Evolutionary conservation across 2,888 invertebrate species (phyloP).

Genomic region (Drosophila rubida): DNA sequence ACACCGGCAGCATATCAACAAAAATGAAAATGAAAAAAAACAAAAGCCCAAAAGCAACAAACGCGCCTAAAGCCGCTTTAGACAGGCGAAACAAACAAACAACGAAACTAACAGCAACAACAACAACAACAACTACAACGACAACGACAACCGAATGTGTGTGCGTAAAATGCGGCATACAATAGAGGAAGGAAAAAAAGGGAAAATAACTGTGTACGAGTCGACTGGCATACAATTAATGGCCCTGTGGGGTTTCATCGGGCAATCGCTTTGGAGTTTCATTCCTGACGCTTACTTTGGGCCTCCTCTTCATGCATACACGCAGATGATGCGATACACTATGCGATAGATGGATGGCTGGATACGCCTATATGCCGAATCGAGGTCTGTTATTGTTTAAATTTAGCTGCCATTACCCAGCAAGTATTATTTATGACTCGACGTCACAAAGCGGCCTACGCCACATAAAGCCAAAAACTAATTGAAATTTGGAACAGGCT

Average conservation of each 20-base stretch:
- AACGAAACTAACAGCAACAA: slow-evolving; percentile 49
- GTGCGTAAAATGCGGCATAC: slow-evolving; percentile 38
- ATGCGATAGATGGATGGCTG: background rate
- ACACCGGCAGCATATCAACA: slow-evolving; percentile 68
- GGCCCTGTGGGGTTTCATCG: slow-evolving; percentile 78
- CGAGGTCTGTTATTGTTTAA: slow-evolving; percentile 9
- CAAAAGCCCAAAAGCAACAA: slow-evolving; percentile 58
- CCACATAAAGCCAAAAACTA: slow-evolving; percentile 12
- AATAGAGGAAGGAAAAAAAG: slow-evolving; percentile 35
- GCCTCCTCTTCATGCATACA: background rate
- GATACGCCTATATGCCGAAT: background rate
- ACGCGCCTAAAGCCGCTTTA: slow-evolving; percentile 70
- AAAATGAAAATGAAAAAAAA: slow-evolving; percentile 37
- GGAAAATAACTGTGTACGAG: slow-evolving; percentile 31
- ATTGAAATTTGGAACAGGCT: background rate
- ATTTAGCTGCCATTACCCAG: slow-evolving; percentile 8
- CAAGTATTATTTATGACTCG: slow-evolving; percentile 21
- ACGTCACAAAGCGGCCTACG: slow-evolving; percentile 2
- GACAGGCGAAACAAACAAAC: slow-evolving; percentile 60
- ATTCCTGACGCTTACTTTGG: slow-evolving; percentile 35
- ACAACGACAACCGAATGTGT: slow-evolving; percentile 36
- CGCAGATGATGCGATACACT: slow-evolving; percentile 6
- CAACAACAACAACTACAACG: slow-evolving; percentile 44
- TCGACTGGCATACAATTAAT: slow-evolving; percentile 74
- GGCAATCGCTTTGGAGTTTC: slow-evolving; percentile 55